Base-by-base conservation (phyloP, 1,140 invertebrate species). In the Bursaphelenchus mucronatus region DNA sequence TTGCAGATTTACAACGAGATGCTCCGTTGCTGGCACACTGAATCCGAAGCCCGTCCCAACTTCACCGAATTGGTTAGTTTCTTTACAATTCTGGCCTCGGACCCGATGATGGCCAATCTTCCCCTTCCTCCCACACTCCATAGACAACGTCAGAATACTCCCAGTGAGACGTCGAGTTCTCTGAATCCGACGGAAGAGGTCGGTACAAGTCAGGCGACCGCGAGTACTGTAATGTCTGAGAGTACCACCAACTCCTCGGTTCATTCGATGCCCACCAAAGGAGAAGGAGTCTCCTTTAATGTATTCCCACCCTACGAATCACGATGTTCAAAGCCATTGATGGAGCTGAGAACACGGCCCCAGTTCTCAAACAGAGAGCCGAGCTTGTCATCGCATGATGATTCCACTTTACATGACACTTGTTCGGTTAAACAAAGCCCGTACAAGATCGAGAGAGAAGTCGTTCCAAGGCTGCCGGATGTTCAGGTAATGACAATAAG, bases 231-330 rank as follows among this genome's bases (percentile, higher is more conserved):
- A 13, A 63, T 59, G 21, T 66, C 58, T 19, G 74, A 74, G 46
- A 45, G 46, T 13, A 67, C 61, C 39, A 63, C 64, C 13, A 71
- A 61, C 0, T 58, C 74, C 4, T 59, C 71, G 10, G 61, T 61
- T 59, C 69, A 71, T 40, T 73, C 74, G 17, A 76, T 73, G 71
- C 71, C 71, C 6, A 76, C 70, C 9, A 15, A 10, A 46, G 72
- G 72, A 7, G 74, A 73, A 43, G 71, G 71, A 7, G 73, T 73
- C n/a, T 58, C 57, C 21, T 68, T 52, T 19, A 63, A 69, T 17
- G 74, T 73, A 10, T 73, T 59, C 52, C 66, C 72, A 19, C 73
- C 71, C 15, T 73, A 73, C 56, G 45, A 65, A 15, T 19, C 62
- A 41, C 47, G 54, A 49, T 10, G 64, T 8, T 19, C 67, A 15